phyloP scores from a whole-genome alignment of 1,140 invertebrate genomes.

The Drosophila erecta region DNA sequence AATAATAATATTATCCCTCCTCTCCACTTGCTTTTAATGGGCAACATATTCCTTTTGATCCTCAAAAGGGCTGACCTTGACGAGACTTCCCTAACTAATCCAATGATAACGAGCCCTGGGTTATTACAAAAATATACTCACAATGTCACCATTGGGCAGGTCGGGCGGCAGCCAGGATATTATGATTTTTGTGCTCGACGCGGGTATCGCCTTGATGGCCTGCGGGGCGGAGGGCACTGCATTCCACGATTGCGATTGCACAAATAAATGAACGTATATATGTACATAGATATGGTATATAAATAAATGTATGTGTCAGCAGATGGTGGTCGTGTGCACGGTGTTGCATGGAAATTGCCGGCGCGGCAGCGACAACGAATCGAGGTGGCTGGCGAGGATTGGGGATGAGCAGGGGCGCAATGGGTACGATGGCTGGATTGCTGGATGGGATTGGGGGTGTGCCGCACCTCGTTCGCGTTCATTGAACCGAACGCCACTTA shows the following conservation, averaged over 20 bases:
- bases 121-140: slow-evolving; percentile 60
- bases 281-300: slow-evolving; percentile 43
- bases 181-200: slow-evolving; percentile 92
- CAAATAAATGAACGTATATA: slow-evolving; percentile 32
- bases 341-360: slow-evolving; percentile 60
- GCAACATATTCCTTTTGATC: background rate
- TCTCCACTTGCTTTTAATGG: no score
- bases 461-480: slow-evolving; percentile 74
- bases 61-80: slow-evolving; percentile 13
- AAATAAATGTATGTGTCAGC: slow-evolving; percentile 60
- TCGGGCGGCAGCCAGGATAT: slow-evolving; percentile 94
- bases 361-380: slow-evolving; percentile 30
- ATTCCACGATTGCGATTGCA: slow-evolving; percentile 42
- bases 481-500: slow-evolving; percentile 85
- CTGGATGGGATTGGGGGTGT: slow-evolving; percentile 3
- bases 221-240: slow-evolving; percentile 93
- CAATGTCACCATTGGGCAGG: slow-evolving; percentile 90
- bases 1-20: no score
- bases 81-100: background rate
- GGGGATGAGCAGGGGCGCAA: background rate
- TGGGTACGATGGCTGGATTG: background rate
- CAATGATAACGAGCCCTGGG: slow-evolving; percentile 3
- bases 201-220: slow-evolving; percentile 94
- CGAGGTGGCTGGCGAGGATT: slow-evolving; percentile 26
- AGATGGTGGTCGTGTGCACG: slow-evolving; percentile 34